Evolutionary conservation across 2,113 vertebrate genomes (phyloP).

Genomic region (Ageneiosus marmoratus): DNA sequence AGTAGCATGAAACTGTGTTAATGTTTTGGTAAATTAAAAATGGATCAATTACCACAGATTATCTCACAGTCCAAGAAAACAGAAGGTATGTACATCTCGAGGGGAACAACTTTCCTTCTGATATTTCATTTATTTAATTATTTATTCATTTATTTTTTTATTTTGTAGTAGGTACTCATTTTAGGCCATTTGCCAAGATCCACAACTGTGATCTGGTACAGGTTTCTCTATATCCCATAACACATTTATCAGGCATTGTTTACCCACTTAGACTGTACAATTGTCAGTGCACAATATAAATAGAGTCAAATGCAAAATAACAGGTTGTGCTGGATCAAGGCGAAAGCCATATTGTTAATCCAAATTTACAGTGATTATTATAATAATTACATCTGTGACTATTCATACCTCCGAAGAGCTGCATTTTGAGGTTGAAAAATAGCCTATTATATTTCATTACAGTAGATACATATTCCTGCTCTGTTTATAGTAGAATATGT

Average conservation of each 20-base stretch:
- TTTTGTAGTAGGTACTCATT: neutral
- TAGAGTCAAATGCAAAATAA: neutral
- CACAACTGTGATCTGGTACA: neutral
- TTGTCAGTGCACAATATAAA: neutral
- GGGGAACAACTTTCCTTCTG: neutral
- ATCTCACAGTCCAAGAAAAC: neutral
- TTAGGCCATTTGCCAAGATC: neutral
- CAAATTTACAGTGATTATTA: neutral
- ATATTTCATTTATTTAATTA: too few relatives aligned
- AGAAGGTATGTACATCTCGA: neutral
- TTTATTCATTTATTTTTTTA: neutral
- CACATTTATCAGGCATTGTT: neutral
- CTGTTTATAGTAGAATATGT: constrained; percentile 4
- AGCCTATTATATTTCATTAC: neutral
- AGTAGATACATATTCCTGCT: neutral
- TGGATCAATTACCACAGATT: neutral
- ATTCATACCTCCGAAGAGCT: neutral
- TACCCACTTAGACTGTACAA: neutral
- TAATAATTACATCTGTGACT: neutral
- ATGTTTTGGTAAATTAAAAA: neutral
- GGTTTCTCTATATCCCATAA: neutral
- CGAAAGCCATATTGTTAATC: neutral
- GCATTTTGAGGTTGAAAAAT: neutral
- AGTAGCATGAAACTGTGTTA: neutral
- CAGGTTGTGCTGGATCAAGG: neutral